Base-by-base conservation (phyloP, 2,797 vertebrate genomes). In the Rallus crepitans region DNA sequence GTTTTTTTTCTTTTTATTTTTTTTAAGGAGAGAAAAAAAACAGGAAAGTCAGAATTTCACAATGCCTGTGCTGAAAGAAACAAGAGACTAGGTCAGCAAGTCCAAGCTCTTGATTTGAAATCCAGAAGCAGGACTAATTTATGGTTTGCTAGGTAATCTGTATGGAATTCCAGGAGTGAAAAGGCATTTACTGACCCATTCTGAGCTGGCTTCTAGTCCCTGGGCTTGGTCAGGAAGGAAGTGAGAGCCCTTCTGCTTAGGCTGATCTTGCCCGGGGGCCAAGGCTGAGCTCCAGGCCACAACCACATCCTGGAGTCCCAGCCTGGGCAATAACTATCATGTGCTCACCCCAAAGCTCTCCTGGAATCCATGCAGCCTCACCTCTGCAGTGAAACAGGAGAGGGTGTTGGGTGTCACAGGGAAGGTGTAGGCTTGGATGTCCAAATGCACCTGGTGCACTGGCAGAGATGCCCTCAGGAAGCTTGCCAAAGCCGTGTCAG, bases 41-140 rank as follows among this genome's bases (percentile, higher is more conserved):
- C 64, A 63, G 76, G 75, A 40, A 85, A 73, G 70, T 75, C 6
- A 3, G 75, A 84, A 66, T 92, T 92, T 91, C 76, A 64, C 91
- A 91, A 94, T 31, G 14, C 69, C 87, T 57, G 31, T 37, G 59
- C 56, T 63, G 82, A 75, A 73, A 64, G 63, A 66, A 76, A 78
- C 12, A 16, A 55, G 88, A 82, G 70, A 61, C 14, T 48, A n/a
- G 66, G 59, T 42, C 81, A 90, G 53, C 33, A 42, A 68, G 59
- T 48, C 89, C 91, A 89, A 96, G 66, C 35, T 56, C 76, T 52
- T 94, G 91, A 82, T 90, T 94, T 91, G 91, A 96, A 94, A 91
- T 80, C n/a, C 40, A 85, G 82, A 70, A 65, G 89, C 42, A 47
- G 65, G 63, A 48, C 15, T 52, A 65, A 68, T 91, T 95, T 83